These are phyloP conservation scores for Patiria miniata DNA, from an alignment of 35 echinoderm and acorn worm genomes.

Conservation along the genomic window DNA sequence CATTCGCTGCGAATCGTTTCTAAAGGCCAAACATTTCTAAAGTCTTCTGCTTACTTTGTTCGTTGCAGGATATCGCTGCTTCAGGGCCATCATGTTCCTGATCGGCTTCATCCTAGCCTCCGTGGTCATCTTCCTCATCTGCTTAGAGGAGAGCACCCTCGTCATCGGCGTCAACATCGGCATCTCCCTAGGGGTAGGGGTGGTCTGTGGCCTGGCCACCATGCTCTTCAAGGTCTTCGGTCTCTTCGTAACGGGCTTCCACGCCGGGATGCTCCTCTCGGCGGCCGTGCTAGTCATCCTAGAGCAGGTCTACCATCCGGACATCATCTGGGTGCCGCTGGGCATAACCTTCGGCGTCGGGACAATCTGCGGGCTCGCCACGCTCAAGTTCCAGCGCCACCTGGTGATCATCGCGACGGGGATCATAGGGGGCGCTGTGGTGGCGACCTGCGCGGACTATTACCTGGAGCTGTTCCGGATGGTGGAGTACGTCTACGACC, in stretches of 20 bases:
- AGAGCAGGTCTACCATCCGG: slow-evolving; percentile 71
- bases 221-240: slow-evolving; percentile 90
- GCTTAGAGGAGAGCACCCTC: slow-evolving; percentile 77
- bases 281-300: slow-evolving; percentile 69
- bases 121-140: slow-evolving; percentile 81
- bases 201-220: slow-evolving; percentile 91
- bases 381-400: slow-evolving; percentile 40
- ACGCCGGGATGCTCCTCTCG: slow-evolving; percentile 76
- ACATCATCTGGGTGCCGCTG: slow-evolving; percentile 51
- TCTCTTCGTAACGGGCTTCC: slow-evolving; percentile 93
- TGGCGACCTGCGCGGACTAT: slow-evolving; percentile 77
- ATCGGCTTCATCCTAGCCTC: slow-evolving; percentile 93
- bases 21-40: no score
- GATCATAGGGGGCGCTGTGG: slow-evolving; percentile 77
- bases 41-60: slow-evolving; percentile 32
- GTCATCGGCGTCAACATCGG: slow-evolving; percentile 72
- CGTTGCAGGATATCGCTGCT: slow-evolving; percentile 91
- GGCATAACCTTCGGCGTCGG: slow-evolving; percentile 53
- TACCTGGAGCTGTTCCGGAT: slow-evolving; percentile 83
- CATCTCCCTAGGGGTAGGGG: slow-evolving; percentile 82
- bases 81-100: slow-evolving; percentile 97
- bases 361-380: slow-evolving; percentile 49
- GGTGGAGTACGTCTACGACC: slow-evolving; percentile 79
- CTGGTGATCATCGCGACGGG: slow-evolving; percentile 69
- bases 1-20: no score